Evolutionary conservation across 2,113 vertebrate genomes (phyloP), one percentile per base, ranked within the genome.

Genomic region (Cyphomyrus discorhynchus): DNA sequence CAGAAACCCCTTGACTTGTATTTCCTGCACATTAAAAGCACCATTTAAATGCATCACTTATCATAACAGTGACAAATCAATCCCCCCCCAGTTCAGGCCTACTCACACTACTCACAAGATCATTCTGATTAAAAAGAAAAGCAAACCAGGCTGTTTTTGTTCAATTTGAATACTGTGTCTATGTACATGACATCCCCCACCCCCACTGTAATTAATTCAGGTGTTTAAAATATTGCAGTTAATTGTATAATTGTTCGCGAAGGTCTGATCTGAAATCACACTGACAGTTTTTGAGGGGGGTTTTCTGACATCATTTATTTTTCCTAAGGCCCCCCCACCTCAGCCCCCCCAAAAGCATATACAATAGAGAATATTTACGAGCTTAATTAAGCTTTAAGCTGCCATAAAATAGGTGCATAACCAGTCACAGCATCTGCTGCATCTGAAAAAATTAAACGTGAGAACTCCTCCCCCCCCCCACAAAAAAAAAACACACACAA

Each of bases 321-420:
- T 90, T 9, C 77, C 49, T 19, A 50, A 19, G 10, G 19, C 15
- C 45, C 74, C 85, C 45, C 62, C 19, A 27, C 21, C 3, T 13
- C 11, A 15, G 5, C 27, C 52, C 52, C 52, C 4, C n/a, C 27
- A 56, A 52, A 7, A 80, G 50, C 21, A 82, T 56, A 86, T n/a
- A 47, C 10, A 62, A 52, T 19, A 74, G 66, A 39, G 66, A 42
- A 88, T 77, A 52, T 86, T 86, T 58, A 56, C 47, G 49, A 84
- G 62, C 74, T 88, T 89, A 91, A 90, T 91, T 77, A 84, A 89
- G 66, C 53, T 88, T 88, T 90, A 31, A 77, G 31, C 70, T 77
- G 70, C 31, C 27, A 39, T 17, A 77, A 77, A 77, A 80, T 88
- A 47, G 39, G 82, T 84, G 13, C n/a, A 47, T 86, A 53, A 77